Conservation (phyloP, 1,140 invertebrate genomes). For the Philopotamus ludificatus region DNA sequence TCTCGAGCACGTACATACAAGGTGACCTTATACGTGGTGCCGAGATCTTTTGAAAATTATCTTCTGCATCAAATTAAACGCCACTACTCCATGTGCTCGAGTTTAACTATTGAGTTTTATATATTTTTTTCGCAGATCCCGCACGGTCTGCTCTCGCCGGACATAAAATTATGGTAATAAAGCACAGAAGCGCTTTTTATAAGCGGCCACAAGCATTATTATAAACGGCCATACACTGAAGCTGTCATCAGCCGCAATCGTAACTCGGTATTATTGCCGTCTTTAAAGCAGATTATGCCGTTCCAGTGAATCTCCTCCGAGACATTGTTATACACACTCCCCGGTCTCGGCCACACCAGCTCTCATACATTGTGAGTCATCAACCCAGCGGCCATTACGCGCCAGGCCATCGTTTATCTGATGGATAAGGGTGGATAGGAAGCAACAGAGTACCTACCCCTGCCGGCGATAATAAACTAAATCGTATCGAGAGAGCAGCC, state of each 20-base stretch:
- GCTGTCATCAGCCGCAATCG: conserved; percentile 27
- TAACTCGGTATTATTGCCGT: conserved; percentile 37
- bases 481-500: conserved; percentile 14
- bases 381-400: conserved; percentile 15
- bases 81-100: no score
- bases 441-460: conserved; percentile 3
- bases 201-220: conserved; percentile 19
- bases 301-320: conserved; percentile 9
- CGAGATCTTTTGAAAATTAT: no score
- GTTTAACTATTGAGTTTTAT: no score
- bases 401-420: conserved; percentile 29
- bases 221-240: conserved; percentile 30
- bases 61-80: no score
- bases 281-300: conserved; percentile 35
- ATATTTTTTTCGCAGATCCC: no score
- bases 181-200: conserved; percentile 3
- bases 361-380: conserved; percentile 19
- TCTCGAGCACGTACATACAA: no score
- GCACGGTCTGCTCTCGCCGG: no score
- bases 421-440: neutral
- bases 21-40: no score
- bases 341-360: neutral
- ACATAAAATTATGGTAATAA: neutral
- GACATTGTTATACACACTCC: conserved; percentile 10
- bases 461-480: conserved; percentile 5